Evolutionary conservation across 2,797 vertebrate species (phyloP), one percentile per base, ranked within the genome.

Genomic region (Pseudomugil gertrudae): DNA sequence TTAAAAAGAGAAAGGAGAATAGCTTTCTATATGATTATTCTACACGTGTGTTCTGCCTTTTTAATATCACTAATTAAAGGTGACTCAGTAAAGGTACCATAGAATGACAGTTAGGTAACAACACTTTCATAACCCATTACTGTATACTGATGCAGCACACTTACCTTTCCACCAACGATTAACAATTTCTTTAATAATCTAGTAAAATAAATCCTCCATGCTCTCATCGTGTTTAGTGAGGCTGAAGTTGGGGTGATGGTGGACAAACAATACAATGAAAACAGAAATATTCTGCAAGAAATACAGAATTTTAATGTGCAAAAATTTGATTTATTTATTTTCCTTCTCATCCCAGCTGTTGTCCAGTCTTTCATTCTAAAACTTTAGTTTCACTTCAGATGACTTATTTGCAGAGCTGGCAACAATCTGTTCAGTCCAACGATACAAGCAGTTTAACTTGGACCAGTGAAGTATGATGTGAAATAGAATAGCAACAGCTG

Each of bases 1-100:
- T 61, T 57, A 53, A 54, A 38, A 51, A 57, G 50, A 32, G 27
- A 23, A 29, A 40, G 60, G 53, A 63, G 67, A 80, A 64, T n/a
- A 5, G 66, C 27, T 57, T 38, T 45, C 33, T 29, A 33, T 68
- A 62, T 50, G 64, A 36, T 76, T n/a, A 30, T 62, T 76, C 64
- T 69, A 66, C 58, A 10, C n/a, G 27, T 55, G 56, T 48, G 21
- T 48, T 66, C 50, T 38, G 3, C 52, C 17, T 51, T 57, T 29
- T 35, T 61, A 65, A 35, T 74, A 72, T 51, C 17, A 48, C n/a
- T 47, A 29, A 29, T 23, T 26, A 33, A 56, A 57, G 15, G 14
- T 35, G 32, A 60, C 32, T 38, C 21, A 48, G 24, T 57, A 40
- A 59, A 13, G 57, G 24, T 24, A 23, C 45, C 23, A 27, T 14